phyloP scores from a whole-genome alignment of 2,888 invertebrate genomes.

The Drosophila austrosaltans region DNA sequence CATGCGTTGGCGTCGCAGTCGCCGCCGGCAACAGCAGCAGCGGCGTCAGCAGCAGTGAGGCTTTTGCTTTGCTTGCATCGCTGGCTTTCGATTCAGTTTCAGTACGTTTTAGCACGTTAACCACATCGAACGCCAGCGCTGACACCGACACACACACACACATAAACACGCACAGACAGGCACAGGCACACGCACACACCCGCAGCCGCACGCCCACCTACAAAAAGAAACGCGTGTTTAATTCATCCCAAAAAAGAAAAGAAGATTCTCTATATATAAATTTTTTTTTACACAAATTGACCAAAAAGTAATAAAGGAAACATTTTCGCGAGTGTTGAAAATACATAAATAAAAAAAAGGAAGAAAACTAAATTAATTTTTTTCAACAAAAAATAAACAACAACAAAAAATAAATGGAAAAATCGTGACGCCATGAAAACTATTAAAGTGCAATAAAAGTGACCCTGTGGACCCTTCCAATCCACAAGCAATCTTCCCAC shows the following conservation, averaged over 20 bases:
- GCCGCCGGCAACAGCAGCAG: conserved; percentile 46
- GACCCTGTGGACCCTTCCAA: neutral
- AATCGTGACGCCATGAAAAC: neutral
- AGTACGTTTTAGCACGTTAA: conserved; percentile 81
- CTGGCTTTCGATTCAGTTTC: conserved; percentile 66
- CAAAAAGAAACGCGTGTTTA: conserved; percentile 5
- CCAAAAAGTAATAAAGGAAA: neutral
- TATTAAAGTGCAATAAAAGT: conserved; percentile 56
- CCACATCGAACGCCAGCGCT: conserved; percentile 69
- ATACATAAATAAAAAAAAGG: neutral
- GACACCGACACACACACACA: conserved; percentile 48
- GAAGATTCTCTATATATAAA: neutral
- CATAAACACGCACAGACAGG: conserved; percentile 18
- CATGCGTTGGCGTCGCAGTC: conserved; percentile 47
- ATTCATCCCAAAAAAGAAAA: neutral
- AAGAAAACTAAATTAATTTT: neutral
- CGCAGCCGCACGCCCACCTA: neutral
- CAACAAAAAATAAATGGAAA: conserved; percentile 14
- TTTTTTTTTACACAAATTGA: neutral
- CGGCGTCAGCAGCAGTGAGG: conserved; percentile 54
- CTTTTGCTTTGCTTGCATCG: conserved; percentile 75
- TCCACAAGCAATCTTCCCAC: neutral
- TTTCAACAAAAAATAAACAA: conserved; percentile 32
- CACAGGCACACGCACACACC: neutral
- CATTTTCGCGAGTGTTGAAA: neutral